phyloP scores from a whole-genome alignment of 2,113 vertebrate species.

The Crotophaga sulcirostris region DNA sequence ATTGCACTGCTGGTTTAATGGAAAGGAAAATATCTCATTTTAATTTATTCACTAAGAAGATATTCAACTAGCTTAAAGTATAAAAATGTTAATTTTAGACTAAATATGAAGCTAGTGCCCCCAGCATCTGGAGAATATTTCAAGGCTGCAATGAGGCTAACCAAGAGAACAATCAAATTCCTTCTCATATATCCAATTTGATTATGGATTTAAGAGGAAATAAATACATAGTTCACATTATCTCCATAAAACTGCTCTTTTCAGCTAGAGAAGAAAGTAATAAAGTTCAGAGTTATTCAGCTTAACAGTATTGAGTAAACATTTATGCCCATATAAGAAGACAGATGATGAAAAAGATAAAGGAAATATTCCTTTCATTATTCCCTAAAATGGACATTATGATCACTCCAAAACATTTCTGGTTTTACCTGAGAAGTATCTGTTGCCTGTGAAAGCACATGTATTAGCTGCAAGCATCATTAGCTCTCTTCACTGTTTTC shows the following conservation, averaged over 20 bases:
- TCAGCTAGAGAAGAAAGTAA: neutral
- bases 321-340: neutral
- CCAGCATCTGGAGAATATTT: neutral
- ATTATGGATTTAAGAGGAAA: neutral
- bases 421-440: neutral
- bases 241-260: neutral
- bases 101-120: neutral
- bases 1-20: neutral
- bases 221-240: neutral
- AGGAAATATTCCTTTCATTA: neutral
- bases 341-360: neutral
- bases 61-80: neutral
- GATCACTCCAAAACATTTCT: neutral
- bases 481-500: neutral
- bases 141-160: neutral
- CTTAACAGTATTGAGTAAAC: neutral
- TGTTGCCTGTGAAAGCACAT: neutral
- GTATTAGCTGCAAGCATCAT: neutral
- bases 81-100: slow-evolving; percentile 1
- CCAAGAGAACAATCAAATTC: neutral
- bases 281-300: neutral
- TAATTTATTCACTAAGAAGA: neutral
- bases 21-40: neutral
- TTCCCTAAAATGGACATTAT: neutral
- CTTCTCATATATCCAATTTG: neutral